Evolutionary conservation across 2,797 vertebrate genomes (phyloP).

Genomic region (Gouania willdenowi): DNA sequence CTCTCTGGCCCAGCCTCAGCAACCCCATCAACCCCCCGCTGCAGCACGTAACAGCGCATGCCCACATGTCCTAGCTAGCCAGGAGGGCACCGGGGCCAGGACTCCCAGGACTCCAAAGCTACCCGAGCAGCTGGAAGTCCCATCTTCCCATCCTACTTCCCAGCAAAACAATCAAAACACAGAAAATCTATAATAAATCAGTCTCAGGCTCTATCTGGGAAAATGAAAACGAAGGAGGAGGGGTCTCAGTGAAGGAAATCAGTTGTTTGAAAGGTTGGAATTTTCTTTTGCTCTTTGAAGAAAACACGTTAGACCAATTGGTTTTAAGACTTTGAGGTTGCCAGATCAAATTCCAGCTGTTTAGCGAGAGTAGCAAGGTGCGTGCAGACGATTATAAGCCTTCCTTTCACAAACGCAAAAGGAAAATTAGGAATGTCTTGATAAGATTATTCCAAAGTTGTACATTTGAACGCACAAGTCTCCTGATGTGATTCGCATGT

Average conservation of each 20-base stretch:
- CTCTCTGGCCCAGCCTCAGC: constrained; percentile 66
- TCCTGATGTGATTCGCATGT: constrained; percentile 65
- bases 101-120: constrained; percentile 65
- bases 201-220: constrained; percentile 49
- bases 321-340: constrained; percentile 2
- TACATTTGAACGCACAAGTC: constrained; percentile 46
- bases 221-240: neutral
- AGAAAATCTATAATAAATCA: constrained; percentile 67
- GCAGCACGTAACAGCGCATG: constrained; percentile 62
- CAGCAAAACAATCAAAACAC: constrained; percentile 69
- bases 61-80: constrained; percentile 61
- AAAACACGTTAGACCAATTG: neutral
- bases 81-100: constrained; percentile 66
- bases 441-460: constrained; percentile 42
- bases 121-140: constrained; percentile 68
- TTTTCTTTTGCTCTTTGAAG: constrained; percentile 16
- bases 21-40: constrained; percentile 76
- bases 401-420: too few relatives aligned
- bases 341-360: neutral
- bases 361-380: neutral
- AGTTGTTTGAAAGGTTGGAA: constrained; percentile 28
- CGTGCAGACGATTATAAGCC: too few relatives aligned
- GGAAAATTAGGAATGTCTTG: too few relatives aligned
- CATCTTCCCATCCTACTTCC: constrained; percentile 61
- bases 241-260: constrained; percentile 18